Evolutionary conservation across 2,113 vertebrate genomes (phyloP).

Genomic region (Planiliza haematocheilus): DNA sequence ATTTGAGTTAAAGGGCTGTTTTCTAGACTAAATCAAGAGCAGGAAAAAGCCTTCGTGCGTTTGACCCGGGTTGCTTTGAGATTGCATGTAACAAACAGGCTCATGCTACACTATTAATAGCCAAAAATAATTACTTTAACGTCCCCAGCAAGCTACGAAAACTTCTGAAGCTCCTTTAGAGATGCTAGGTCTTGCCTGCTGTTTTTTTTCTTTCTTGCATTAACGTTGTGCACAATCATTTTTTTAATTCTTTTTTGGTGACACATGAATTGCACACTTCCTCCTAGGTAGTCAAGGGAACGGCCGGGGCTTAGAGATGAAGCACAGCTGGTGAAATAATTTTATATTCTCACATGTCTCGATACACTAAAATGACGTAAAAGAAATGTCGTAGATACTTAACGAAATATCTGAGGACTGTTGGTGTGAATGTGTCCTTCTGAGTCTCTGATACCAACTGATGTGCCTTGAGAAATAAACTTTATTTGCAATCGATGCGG

Average conservation of each 20-base stretch:
- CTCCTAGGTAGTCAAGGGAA: slow-evolving; percentile 56
- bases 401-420: slow-evolving; percentile 39
- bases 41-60: not conserved
- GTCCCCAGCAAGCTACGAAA: slow-evolving; percentile 24
- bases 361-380: slow-evolving; percentile 57
- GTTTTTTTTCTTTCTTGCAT: not conserved
- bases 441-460: slow-evolving; percentile 49
- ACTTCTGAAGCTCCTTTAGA: not conserved
- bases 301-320: slow-evolving; percentile 27
- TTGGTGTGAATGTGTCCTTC: slow-evolving; percentile 63
- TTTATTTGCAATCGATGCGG: slow-evolving; percentile 53
- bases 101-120: slow-evolving; percentile 10
- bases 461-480: slow-evolving; percentile 76
- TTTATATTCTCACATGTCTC: slow-evolving; percentile 8
- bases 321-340: slow-evolving; percentile 42
- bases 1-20: slow-evolving; percentile 34
- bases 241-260: slow-evolving; percentile 4
- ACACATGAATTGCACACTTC: slow-evolving; percentile 50
- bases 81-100: slow-evolving; percentile 39
- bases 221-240: slow-evolving; percentile 53
- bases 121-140: slow-evolving; percentile 1
- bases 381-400: slow-evolving; percentile 32
- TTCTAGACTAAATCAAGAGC: not conserved
- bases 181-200: slow-evolving; percentile 5
- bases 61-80: slow-evolving; percentile 43